These are phyloP conservation scores for Dinocampus coccinellae DNA, from an alignment of 2,888 invertebrate species.

Conservation along the genomic window DNA sequence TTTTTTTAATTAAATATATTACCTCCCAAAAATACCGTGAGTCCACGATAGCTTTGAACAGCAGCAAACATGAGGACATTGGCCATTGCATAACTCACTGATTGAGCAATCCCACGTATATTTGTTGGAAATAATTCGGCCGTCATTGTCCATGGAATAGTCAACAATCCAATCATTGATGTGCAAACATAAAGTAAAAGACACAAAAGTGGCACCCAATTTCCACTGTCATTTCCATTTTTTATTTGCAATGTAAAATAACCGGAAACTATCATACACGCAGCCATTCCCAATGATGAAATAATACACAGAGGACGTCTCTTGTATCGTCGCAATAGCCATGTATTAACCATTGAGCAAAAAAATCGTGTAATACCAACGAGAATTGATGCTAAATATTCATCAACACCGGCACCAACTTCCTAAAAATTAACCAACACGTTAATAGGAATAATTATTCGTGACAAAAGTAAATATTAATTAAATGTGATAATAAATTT, in stretches of 20 bases:
- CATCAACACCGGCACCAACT: slow-evolving; percentile 71
- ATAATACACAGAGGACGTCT: slow-evolving; percentile 72
- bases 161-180: slow-evolving; percentile 74
- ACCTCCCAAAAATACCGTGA: slow-evolving; percentile 61
- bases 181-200: slow-evolving; percentile 73
- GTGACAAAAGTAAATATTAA: background rate
- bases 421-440: slow-evolving; percentile 66
- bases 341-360: slow-evolving; percentile 74
- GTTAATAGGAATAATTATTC: background rate
- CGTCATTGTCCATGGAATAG: slow-evolving; percentile 77
- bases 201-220: slow-evolving; percentile 71
- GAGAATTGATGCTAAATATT: slow-evolving; percentile 73
- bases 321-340: slow-evolving; percentile 71
- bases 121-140: slow-evolving; percentile 75
- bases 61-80: slow-evolving; percentile 74
- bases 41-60: slow-evolving; percentile 70
- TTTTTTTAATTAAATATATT: background rate
- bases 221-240: slow-evolving; percentile 52
- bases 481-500: too few relatives aligned
- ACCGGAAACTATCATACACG: slow-evolving; percentile 74
- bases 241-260: slow-evolving; percentile 71
- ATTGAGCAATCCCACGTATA: slow-evolving; percentile 74
- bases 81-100: slow-evolving; percentile 73
- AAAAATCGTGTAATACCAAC: slow-evolving; percentile 73
- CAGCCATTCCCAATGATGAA: slow-evolving; percentile 72